These are phyloP conservation scores for Anisognathus igniventris DNA, from an alignment of 2,797 vertebrate genomes.

Conservation along the genomic window DNA sequence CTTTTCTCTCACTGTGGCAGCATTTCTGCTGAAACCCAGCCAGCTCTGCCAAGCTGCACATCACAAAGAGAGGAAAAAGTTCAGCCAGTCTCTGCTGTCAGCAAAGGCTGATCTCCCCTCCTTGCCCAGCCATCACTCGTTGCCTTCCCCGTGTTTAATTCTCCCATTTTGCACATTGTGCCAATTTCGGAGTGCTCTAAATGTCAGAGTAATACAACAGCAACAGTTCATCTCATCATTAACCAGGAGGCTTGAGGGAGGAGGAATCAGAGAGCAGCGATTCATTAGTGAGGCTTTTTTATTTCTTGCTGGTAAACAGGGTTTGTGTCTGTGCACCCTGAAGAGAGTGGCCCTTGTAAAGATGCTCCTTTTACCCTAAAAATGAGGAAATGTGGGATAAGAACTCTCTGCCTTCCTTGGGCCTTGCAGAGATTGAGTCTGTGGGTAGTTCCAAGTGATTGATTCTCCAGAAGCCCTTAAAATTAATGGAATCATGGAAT, in stretches of 20 bases:
- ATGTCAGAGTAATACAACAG: not conserved
- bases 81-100: not conserved
- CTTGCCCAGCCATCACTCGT: not conserved
- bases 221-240: conserved; percentile 27
- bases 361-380: not conserved
- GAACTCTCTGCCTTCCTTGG: not conserved
- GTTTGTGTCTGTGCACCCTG: not conserved
- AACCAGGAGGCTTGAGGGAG: conserved; percentile 16
- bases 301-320: not conserved
- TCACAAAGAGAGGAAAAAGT: not conserved
- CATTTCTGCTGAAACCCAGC: not conserved
- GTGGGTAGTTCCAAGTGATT: not conserved
- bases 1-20: not conserved
- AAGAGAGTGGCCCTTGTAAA: not conserved
- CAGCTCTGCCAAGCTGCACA: not conserved
- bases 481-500: not conserved
- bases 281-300: not conserved
- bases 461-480: not conserved
- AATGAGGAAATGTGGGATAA: not conserved
- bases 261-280: not conserved
- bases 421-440: not conserved
- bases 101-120: not conserved
- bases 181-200: not conserved
- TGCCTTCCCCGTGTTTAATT: not conserved
- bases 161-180: not conserved